Evolutionary conservation across 1,140 invertebrate genomes (phyloP), one percentile per base, ranked within the genome.

Genomic region (Bombus soroeensis): DNA sequence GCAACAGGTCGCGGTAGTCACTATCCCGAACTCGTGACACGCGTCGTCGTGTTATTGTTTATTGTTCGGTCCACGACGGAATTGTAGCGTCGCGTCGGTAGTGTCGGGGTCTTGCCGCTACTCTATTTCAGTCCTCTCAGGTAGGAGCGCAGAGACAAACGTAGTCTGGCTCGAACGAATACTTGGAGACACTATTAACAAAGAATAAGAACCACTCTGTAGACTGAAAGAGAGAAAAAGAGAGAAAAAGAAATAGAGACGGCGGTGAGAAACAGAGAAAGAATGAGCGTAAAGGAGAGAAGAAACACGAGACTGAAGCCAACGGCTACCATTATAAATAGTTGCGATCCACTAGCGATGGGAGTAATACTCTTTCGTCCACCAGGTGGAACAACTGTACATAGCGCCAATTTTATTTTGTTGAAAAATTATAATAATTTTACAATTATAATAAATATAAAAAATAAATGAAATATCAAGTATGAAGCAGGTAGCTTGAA

Each of bases 241-340:
- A 62, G 28, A 70, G 32, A 53, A 3, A 34, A n/a, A 28, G 64
- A 59, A 59, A 37, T 34, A 64, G 75, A 18, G 8, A n/a, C 43
- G 64, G 32, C n/a, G 70, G 47, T 37, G 57, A 47, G 37, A 75
- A 68, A 70, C 37, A 28, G 77, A 64, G 68, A 59, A 74, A 41
- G 82, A 64, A 53, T 28, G 57, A 74, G 32, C 37, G 53, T 47
- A 37, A 74, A 47, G 72, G 68, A 85, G 68, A 85, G 53, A 57
- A 59, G 77, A 73, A 82, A 66, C 41, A 59, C 41, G 79, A 73
- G 83, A 72, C 76, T 59, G 62, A 79, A 85, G 79, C 85, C 80
- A 79, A 57, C 77, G 75, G 78, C 66, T 72, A 80, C 74, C 83
- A 90, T 91, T 91, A 90, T 91, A 90, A 91, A 91, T 91, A 91